Base-by-base conservation (phyloP, 2,113 vertebrate species). In the Channa argus region DNA sequence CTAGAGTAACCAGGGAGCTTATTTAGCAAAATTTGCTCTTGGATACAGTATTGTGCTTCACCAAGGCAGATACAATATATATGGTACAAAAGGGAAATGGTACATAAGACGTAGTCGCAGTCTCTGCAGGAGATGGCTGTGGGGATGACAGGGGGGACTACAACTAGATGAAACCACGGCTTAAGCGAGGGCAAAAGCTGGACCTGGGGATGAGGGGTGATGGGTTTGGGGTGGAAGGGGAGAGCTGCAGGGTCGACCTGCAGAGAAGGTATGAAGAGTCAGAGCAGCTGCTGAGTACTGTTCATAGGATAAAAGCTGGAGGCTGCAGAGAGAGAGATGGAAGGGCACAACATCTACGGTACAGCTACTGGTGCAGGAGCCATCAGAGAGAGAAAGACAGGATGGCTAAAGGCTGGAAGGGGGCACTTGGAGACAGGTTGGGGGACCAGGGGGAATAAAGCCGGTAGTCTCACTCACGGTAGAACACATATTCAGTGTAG, bases 401-500 rank as follows among this genome's bases (percentile, higher is more conserved):
- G 86, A 53, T 63, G 79, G 75, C 81, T 86, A 77, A 79, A 88
- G 77, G 83, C 79, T 63, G 72, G 71, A 72, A 36, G 11, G 37
- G 84, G 70, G 39, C 77, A 84, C 85, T 77, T 80, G 81, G 83
- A 87, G 81, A 77, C 76, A 84, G 82, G 85, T 65, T 67, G 50
- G 69, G 81, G 74, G 58, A 64, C 71, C 51, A 5, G 69, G 60
- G 60, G 66, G 81, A 63, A 84, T 80, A 90, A 79, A 83, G 89
- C 81, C 82, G 52, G 69, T 90, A 75, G 77, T 85, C 78, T 98
- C 97, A 99, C 95, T 98, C 96, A 96, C 96, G 96, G 92, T 97
- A 97, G 94, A 99, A 99, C 93, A 98, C 96, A 88, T 99, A 98
- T 96, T 99, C 97, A 82, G 96, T 98, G 94, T 98, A 98, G 94